phyloP scores from a whole-genome alignment of 2,113 vertebrate genomes.

The Psilopogon haemacephalus region DNA sequence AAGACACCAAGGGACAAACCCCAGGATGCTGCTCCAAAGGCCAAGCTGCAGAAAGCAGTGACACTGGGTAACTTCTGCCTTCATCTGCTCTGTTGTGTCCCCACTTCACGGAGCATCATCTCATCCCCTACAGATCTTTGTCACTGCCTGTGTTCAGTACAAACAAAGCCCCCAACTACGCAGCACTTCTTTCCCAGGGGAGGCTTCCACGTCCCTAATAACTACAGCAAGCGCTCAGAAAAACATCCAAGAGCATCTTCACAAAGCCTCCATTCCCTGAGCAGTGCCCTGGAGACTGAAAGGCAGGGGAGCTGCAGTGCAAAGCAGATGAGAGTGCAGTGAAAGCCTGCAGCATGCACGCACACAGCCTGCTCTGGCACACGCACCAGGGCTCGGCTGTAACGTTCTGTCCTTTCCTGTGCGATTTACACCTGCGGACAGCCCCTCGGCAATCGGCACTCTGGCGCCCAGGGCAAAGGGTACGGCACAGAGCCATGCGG shows the following conservation, averaged over 20 bases:
- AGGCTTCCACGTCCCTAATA: background rate
- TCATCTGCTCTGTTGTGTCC: background rate
- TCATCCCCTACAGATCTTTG: background rate
- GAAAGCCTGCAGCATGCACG: background rate
- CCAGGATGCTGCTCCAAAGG: background rate
- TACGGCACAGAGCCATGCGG: background rate
- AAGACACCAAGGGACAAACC: background rate
- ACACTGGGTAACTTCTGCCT: background rate
- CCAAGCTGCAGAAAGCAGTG: background rate
- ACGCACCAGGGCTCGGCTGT: fast-evolving
- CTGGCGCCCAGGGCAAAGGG: background rate
- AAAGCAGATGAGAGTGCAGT: background rate
- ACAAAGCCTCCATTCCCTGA: background rate
- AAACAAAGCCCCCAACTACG: background rate
- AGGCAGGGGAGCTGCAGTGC: background rate
- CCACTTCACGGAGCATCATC: background rate
- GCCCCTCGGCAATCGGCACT: background rate
- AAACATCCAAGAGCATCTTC: background rate
- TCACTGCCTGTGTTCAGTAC: background rate
- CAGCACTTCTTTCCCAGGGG: background rate
- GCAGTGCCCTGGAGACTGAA: background rate
- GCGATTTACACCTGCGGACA: fast-evolving
- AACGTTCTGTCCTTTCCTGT: fast-evolving
- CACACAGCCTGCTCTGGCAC: too few relatives aligned
- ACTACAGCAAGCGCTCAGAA: background rate